These are phyloP conservation scores for Napeogenes sylphis DNA, from an alignment of 2,888 invertebrate genomes.

Conservation along the genomic window DNA sequence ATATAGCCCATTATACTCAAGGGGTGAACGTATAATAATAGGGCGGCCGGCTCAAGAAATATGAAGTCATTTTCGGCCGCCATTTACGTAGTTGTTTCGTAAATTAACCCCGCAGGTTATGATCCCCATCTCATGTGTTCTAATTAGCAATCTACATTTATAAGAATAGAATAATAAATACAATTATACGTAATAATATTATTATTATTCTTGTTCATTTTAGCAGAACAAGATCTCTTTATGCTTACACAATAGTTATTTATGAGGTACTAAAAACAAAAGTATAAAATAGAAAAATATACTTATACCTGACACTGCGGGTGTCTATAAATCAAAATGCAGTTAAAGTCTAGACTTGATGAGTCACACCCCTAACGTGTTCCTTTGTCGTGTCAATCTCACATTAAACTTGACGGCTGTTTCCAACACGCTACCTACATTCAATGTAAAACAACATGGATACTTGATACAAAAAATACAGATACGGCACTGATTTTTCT, in stretches of 20 bases:
- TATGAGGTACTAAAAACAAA: too few relatives aligned
- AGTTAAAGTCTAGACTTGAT: constrained; percentile 10
- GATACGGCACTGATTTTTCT: constrained; percentile 1
- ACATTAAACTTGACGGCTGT: constrained; percentile 51
- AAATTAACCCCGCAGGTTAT: constrained; percentile 6
- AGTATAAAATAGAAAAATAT: too few relatives aligned
- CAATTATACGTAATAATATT: neutral
- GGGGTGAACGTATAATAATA: constrained; percentile 38
- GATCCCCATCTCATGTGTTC: constrained; percentile 5
- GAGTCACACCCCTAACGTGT: constrained; percentile 21
- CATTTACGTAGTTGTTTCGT: constrained; percentile 12
- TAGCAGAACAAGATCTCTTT: too few relatives aligned
- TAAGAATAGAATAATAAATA: neutral
- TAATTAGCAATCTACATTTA: constrained; percentile 3
- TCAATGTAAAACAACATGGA: constrained; percentile 38
- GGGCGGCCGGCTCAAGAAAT: constrained; percentile 51
- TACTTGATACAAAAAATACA: constrained; percentile 5
- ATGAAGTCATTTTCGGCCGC: constrained; percentile 34
- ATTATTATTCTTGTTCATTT: neutral
- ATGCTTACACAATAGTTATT: too few relatives aligned
- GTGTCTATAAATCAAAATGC: constrained; percentile 5
- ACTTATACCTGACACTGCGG: neutral
- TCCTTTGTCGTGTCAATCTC: constrained; percentile 46
- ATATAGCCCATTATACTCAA: constrained; percentile 43
- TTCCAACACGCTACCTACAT: constrained; percentile 53